These are phyloP conservation scores for Portevinia maculata DNA, from an alignment of 2,888 invertebrate species.

Conservation along the genomic window DNA sequence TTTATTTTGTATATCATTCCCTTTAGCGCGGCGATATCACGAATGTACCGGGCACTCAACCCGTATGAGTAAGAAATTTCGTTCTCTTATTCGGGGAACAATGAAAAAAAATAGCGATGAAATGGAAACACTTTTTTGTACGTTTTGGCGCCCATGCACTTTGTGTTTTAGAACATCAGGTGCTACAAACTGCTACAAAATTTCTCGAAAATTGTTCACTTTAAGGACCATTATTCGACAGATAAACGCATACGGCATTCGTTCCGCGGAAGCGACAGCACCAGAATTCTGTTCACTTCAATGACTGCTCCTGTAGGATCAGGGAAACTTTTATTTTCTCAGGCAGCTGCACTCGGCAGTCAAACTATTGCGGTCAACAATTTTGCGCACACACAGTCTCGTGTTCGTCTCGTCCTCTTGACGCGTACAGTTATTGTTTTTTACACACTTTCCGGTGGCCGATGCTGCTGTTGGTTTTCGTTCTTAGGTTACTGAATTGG, in stretches of 20 bases:
- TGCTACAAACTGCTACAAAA: slow-evolving; percentile 43
- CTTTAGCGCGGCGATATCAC: slow-evolving; percentile 56
- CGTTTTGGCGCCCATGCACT: slow-evolving; percentile 39
- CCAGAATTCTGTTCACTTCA: slow-evolving; percentile 13
- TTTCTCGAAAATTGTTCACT: slow-evolving; percentile 64
- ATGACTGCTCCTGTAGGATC: slow-evolving; percentile 35
- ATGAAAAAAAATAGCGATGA: slow-evolving; percentile 34
- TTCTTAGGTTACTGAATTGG: slow-evolving; percentile 56
- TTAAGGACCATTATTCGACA: slow-evolving; percentile 41
- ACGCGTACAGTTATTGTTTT: slow-evolving; percentile 51
- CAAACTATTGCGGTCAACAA: slow-evolving; percentile 73
- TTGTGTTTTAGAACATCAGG: slow-evolving; percentile 41
- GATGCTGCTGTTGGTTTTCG: slow-evolving; percentile 38
- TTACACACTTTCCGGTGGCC: slow-evolving; percentile 27
- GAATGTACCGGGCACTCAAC: slow-evolving; percentile 34
- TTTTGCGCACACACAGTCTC: slow-evolving; percentile 35
- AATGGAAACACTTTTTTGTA: slow-evolving; percentile 37
- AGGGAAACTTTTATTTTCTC: slow-evolving; percentile 58
- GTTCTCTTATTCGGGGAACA: slow-evolving; percentile 45
- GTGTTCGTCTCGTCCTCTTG: slow-evolving; percentile 6
- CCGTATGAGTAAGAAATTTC: slow-evolving; percentile 44
- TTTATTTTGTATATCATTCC: slow-evolving; percentile 63
- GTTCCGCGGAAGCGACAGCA: background rate
- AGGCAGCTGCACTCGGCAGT: slow-evolving; percentile 59
- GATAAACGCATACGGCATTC: slow-evolving; percentile 2